Percentiles rank a stretch among this genome's conserved stretches.
These are phyloP conservation scores for Chaetogeoica ovagalla DNA, from an alignment of 2,888 invertebrate genomes.

Conservation along the genomic window DNA sequence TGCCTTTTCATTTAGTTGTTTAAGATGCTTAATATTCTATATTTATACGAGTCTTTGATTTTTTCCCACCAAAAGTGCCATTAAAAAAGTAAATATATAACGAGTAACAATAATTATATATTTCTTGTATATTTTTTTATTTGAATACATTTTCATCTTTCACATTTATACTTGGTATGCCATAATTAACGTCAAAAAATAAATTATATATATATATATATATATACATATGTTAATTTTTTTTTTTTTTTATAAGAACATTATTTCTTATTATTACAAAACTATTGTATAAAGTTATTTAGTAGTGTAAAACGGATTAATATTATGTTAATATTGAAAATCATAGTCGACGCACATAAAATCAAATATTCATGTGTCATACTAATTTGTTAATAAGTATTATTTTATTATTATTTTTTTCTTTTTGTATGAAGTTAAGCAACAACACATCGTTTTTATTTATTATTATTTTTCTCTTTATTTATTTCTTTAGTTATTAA, in stretches of 20 bases:
- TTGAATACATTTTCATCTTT: constrained; percentile 18
- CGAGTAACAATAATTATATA: not conserved
- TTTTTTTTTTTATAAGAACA: too few species aligned
- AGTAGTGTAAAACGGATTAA: constrained; percentile 37
- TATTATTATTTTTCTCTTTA: not conserved
- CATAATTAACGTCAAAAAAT: constrained; percentile 12
- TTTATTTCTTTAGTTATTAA: constrained; percentile 36
- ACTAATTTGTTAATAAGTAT: constrained; percentile 52
- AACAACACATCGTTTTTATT: constrained; percentile 15
- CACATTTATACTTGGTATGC: constrained; percentile 16
- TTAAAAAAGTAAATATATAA: constrained; percentile 7
- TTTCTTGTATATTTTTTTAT: constrained; percentile 22
- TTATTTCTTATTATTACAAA: not conserved
- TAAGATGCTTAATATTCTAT: constrained; percentile 18
- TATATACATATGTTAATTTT: not conserved
- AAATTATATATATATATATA: too few species aligned
- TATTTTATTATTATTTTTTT: constrained; percentile 3
- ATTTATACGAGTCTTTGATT: constrained; percentile 7
- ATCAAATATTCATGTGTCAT: constrained; percentile 52
- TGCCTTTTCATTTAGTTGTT: constrained; percentile 24
- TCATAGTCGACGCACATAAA: constrained; percentile 41
- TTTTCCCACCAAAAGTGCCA: constrained; percentile 45
- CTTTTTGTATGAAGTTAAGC: constrained; percentile 9
- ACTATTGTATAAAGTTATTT: constrained; percentile 27
- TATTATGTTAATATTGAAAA: constrained; percentile 36